These are phyloP conservation scores for Dioctria rufipes DNA, from an alignment of 2,888 invertebrate genomes.

Conservation along the genomic window DNA sequence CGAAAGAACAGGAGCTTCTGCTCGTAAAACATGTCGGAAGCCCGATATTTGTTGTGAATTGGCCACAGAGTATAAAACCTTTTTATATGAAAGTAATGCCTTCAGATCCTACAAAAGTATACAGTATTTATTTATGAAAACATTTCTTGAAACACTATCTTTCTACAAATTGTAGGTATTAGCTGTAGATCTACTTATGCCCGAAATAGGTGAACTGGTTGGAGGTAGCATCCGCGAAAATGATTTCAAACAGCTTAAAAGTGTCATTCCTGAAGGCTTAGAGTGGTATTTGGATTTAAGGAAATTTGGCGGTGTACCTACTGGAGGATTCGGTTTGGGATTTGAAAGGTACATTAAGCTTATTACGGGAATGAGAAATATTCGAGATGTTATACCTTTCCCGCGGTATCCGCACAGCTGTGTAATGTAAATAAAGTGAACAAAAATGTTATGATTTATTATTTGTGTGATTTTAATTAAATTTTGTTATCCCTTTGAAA, in stretches of 20 bases:
- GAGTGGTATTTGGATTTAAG: constrained; percentile 93
- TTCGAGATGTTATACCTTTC: constrained; percentile 95
- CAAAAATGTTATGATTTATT: neutral
- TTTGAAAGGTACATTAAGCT: constrained; percentile 92
- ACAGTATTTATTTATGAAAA: neutral
- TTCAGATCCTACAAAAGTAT: constrained; percentile 63
- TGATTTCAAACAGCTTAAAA: constrained; percentile 77
- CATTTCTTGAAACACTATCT: constrained; percentile 49
- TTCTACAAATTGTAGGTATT: constrained; percentile 74
- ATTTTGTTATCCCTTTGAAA: too few relatives aligned
- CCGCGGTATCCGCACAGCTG: constrained; percentile 95
- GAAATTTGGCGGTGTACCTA: constrained; percentile 89
- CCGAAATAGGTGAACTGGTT: constrained; percentile 92
- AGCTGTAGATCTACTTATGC: constrained; percentile 90
- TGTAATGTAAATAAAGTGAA: constrained; percentile 72
- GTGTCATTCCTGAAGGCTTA: constrained; percentile 76
- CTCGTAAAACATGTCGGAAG: constrained; percentile 81
- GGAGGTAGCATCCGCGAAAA: constrained; percentile 97
- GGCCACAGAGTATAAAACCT: constrained; percentile 91
- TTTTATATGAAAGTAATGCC: constrained; percentile 88
- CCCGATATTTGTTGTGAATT: constrained; percentile 92
- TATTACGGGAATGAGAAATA: constrained; percentile 86
- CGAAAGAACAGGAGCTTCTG: constrained; percentile 92
- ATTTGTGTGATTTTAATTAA: too few relatives aligned
- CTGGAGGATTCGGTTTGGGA: constrained; percentile 97